These are phyloP conservation scores for Orthosia incerta DNA, from an alignment of 2,888 invertebrate species.

Conservation along the genomic window DNA sequence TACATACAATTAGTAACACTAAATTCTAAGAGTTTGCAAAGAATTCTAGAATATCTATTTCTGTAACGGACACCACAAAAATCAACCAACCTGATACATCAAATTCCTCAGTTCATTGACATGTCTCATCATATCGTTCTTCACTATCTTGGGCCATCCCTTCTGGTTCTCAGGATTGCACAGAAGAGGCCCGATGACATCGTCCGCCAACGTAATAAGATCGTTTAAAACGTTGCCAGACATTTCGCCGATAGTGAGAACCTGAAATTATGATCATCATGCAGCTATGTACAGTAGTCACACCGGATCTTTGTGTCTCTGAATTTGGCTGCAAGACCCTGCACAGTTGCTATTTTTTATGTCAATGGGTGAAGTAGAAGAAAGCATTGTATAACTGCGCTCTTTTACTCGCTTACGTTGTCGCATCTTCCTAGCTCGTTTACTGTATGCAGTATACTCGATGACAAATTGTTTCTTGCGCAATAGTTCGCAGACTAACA, in stretches of 20 bases:
- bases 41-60: not conserved
- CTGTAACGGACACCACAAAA: not conserved
- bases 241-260: constrained; percentile 93
- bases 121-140: constrained; percentile 93
- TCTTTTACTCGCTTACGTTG: too few relatives aligned
- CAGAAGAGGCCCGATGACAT: constrained; percentile 93
- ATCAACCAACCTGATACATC: constrained; percentile 92
- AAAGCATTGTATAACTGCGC: too few relatives aligned
- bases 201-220: constrained; percentile 93
- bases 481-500: too few relatives aligned
- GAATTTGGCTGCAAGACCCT: too few relatives aligned
- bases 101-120: constrained; percentile 93
- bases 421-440: too few relatives aligned
- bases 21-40: not conserved
- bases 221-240: constrained; percentile 94
- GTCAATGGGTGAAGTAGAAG: too few relatives aligned
- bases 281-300: too few relatives aligned
- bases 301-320: too few relatives aligned
- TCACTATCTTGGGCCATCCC: constrained; percentile 94
- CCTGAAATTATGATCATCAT: constrained; percentile 69
- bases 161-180: constrained; percentile 93
- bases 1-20: too few relatives aligned
- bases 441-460: too few relatives aligned
- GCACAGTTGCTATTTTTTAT: too few relatives aligned
- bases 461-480: too few relatives aligned